Percentiles rank a stretch among this genome's conserved stretches.
Conservation (phyloP, 2,888 invertebrate species). For the Seira musarum region DNA sequence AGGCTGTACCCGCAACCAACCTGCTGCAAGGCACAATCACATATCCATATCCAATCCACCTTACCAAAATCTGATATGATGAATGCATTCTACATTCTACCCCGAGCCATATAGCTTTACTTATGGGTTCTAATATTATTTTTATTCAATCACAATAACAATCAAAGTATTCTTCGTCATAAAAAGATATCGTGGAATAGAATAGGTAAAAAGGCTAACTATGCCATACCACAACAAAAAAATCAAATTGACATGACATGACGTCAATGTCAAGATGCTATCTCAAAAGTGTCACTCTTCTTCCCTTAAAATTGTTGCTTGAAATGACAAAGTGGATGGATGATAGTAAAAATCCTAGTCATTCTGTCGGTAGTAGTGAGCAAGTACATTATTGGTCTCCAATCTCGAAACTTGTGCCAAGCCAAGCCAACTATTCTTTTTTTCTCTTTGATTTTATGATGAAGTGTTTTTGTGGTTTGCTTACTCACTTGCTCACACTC, state of each 20-base stretch:
- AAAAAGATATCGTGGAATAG: neutral
- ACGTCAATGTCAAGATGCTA: constrained; percentile 60
- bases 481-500: too few species aligned
- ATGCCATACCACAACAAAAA: constrained; percentile 47
- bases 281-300: constrained; percentile 49
- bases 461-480: too few species aligned
- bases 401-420: too few species aligned
- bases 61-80: neutral
- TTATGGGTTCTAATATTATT: neutral
- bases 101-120: neutral
- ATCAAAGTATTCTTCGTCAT: constrained; percentile 18
- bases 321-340: too few species aligned
- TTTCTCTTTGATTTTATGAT: constrained; percentile 49
- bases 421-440: constrained; percentile 53
- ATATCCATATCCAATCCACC: neutral
- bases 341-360: too few species aligned
- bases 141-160: constrained; percentile 15
- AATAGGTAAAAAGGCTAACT: constrained; percentile 3
- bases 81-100: neutral
- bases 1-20: neutral
- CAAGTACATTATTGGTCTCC: too few species aligned
- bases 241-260: constrained; percentile 59
- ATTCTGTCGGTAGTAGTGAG: too few species aligned
- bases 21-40: neutral
- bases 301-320: too few species aligned